phyloP scores from a whole-genome alignment of 1,140 invertebrate genomes.

The Zaprionus vittiger region DNA sequence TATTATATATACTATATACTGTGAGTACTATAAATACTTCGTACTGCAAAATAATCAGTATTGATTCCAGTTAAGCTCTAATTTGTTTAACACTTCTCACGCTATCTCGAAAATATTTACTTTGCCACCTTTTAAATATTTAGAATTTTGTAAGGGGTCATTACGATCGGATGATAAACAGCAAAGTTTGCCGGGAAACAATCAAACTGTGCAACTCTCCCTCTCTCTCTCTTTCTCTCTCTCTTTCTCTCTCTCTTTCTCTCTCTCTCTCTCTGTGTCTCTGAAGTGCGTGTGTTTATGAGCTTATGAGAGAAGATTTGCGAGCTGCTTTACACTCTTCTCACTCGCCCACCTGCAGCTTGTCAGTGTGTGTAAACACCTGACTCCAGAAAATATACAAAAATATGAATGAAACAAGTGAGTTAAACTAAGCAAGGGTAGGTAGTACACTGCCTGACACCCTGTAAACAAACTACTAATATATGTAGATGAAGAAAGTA shows the following conservation, averaged over 20 bases:
- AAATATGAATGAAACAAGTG: slow-evolving; percentile 4
- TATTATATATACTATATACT: too few species aligned
- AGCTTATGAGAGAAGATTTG: background rate
- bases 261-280: background rate
- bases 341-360: background rate
- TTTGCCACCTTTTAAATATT: background rate
- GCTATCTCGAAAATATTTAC: background rate
- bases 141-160: background rate
- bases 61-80: background rate
- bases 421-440: too few species aligned
- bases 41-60: background rate
- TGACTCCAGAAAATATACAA: background rate
- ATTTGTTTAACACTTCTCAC: background rate
- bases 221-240: too few species aligned
- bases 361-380: slow-evolving; percentile 15
- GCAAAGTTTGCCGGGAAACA: background rate
- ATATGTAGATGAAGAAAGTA: too few species aligned
- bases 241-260: background rate
- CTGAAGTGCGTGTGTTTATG: background rate
- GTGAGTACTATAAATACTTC: too few species aligned
- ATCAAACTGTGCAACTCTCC: background rate
- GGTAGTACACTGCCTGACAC: background rate
- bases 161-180: background rate
- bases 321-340: background rate
- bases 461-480: background rate